Evolutionary conservation across 1,140 invertebrate genomes (phyloP).

Genomic region (Bombus superbus): DNA sequence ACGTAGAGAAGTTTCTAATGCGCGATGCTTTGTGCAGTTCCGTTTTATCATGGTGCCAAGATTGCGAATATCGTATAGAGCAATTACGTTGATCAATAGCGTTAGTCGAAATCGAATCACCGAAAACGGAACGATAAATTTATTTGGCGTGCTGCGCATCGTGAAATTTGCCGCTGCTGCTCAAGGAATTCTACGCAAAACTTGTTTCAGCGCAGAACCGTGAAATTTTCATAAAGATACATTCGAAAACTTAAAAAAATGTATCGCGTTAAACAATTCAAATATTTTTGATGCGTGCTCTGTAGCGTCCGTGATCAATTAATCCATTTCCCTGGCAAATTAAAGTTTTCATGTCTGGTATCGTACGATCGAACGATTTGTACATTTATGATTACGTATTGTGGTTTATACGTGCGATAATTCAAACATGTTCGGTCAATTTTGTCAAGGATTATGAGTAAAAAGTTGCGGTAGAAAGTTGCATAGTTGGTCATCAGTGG

Average conservation of each 20-base stretch:
- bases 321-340: no score
- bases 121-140: constrained; percentile 12
- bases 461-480: neutral
- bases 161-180: neutral
- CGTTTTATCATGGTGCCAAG: constrained; percentile 9
- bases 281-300: no score
- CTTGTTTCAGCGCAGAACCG: neutral
- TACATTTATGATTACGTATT: no score
- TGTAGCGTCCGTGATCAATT: no score
- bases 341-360: no score
- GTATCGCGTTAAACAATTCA: no score
- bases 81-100: constrained; percentile 49
- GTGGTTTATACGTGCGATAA: neutral
- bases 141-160: neutral
- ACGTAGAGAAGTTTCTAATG: constrained; percentile 54
- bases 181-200: neutral
- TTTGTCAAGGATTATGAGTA: neutral
- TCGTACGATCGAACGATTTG: no score
- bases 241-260: no score
- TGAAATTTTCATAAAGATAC: no score
- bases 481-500: no score
- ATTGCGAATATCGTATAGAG: constrained; percentile 18
- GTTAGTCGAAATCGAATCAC: neutral
- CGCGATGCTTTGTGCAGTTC: constrained; percentile 10
- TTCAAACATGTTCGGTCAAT: neutral